phyloP scores from a whole-genome alignment of 2,113 vertebrate genomes.

The Cyprinodon tularosa region DNA sequence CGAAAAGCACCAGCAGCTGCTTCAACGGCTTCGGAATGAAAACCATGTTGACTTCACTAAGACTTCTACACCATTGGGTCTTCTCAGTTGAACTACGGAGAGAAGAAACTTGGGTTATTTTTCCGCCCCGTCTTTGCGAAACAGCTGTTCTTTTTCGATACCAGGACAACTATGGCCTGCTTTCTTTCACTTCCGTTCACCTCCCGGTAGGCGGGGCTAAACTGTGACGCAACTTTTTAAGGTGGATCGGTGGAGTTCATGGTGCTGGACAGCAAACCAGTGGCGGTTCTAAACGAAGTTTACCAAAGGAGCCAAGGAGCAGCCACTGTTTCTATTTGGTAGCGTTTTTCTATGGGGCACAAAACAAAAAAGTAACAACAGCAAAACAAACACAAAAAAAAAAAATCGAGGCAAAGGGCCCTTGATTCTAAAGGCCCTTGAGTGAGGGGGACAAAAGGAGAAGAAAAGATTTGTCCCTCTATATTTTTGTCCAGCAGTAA shows the following conservation, averaged over 20 bases:
- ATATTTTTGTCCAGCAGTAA: no score
- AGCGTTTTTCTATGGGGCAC: no score
- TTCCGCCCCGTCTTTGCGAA: neutral
- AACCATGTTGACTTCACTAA: conserved; percentile 59
- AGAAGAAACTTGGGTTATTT: neutral
- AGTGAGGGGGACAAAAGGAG: no score
- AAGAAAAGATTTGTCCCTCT: no score
- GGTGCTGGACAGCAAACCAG: no score
- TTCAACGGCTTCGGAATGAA: conserved; percentile 12
- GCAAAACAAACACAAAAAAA: no score
- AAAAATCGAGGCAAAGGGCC: no score
- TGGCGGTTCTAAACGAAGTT: no score
- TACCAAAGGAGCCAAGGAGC: no score
- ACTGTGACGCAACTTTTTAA: conserved; percentile 39
- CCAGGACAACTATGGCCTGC: conserved; percentile 33
- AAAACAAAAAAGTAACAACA: no score
- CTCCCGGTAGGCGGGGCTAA: conserved; percentile 10
- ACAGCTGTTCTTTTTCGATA: conserved; percentile 20
- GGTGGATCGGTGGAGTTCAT: conserved; percentile 15
- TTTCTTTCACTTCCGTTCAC: conserved; percentile 68
- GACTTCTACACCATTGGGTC: conserved; percentile 47
- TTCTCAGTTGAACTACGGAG: neutral
- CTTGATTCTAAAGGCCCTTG: no score
- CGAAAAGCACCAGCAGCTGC: conserved; percentile 50
- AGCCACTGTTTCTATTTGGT: no score